phyloP scores from a whole-genome alignment of 2,113 vertebrate species.

The Charina bottae region DNA sequence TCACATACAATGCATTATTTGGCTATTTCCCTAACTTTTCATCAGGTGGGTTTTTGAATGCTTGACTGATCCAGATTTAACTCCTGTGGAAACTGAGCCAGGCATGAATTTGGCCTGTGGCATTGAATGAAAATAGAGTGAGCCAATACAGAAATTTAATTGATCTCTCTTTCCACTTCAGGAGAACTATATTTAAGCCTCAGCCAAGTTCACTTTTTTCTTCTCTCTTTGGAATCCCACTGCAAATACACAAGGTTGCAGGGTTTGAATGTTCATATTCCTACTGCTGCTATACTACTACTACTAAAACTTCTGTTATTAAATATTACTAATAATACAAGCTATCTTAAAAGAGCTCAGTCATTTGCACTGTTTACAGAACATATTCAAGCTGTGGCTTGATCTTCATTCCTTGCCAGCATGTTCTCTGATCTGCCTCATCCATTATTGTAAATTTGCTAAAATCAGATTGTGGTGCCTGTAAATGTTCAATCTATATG shows the following conservation, averaged over 20 bases:
- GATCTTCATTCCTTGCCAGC: background rate
- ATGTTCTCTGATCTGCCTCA: background rate
- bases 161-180: background rate
- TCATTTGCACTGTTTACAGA: background rate
- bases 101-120: conserved; percentile 2
- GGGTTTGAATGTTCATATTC: background rate
- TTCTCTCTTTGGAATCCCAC: background rate
- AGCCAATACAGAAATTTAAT: conserved; percentile 18
- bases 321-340: background rate
- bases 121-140: background rate
- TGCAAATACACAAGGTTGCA: background rate
- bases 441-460: background rate
- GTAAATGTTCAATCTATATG: background rate
- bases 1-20: conserved; percentile 2
- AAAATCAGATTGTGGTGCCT: background rate
- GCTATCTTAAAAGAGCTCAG: background rate
- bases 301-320: background rate
- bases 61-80: conserved; percentile 2
- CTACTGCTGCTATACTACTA: background rate
- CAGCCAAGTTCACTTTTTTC: background rate
- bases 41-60: background rate
- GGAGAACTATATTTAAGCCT: conserved; percentile 14
- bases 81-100: conserved; percentile 10
- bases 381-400: background rate
- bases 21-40: conserved; percentile 12